Evolutionary conservation across 2,113 vertebrate genomes (phyloP).

Genomic region (Pungitius pungitius): DNA sequence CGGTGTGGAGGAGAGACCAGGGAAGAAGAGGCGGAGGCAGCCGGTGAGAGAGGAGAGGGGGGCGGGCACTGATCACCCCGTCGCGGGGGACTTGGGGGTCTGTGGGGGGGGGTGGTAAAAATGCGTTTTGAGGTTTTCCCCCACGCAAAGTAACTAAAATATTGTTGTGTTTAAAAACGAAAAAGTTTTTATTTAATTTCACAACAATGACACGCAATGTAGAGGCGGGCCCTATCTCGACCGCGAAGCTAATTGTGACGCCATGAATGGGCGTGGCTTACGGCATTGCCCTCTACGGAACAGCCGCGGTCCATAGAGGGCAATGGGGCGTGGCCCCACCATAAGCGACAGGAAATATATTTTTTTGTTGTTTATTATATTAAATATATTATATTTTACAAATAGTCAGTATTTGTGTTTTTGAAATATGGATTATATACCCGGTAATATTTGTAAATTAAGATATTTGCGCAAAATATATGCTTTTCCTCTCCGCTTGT

Average conservation of each 20-base stretch:
- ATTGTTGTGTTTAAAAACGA: neutral
- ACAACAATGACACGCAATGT: neutral
- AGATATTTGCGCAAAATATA: no score
- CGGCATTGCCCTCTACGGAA: no score
- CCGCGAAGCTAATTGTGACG: neutral
- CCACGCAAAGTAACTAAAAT: conserved; percentile 6
- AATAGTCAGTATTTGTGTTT: no score
- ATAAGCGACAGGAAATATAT: no score
- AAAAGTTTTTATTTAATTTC: neutral
- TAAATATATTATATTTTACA: no score
- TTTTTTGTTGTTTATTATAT: no score
- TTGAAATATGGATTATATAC: no score
- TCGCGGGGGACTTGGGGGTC: conserved; percentile 50
- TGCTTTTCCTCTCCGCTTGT: no score
- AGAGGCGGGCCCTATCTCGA: neutral
- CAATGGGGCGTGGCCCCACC: no score
- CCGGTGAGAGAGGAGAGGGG: conserved; percentile 54
- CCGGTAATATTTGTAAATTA: no score
- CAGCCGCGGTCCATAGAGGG: no score
- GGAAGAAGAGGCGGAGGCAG: conserved; percentile 60
- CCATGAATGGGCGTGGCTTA: conserved; percentile 3
- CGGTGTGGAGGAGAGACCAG: conserved; percentile 62
- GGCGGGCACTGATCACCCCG: conserved; percentile 58
- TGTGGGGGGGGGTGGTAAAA: conserved; percentile 11
- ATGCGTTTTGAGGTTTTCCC: no score